Evolutionary conservation across 2,113 vertebrate species (phyloP), one percentile per base, ranked within the genome.

Genomic region (Xiphophorus maculatus): DNA sequence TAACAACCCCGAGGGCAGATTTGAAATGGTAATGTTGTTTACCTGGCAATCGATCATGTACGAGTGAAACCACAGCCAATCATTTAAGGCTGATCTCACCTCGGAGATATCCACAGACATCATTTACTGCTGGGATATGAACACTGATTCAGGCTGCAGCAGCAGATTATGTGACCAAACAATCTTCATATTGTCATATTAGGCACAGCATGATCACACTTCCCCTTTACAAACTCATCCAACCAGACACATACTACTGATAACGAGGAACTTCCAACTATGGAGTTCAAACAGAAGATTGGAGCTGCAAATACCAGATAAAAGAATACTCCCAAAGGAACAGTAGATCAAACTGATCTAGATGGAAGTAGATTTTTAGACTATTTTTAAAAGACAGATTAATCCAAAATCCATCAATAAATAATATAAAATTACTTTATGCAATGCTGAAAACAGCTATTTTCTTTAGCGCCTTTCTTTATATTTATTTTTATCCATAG

Each of bases 11-110:
- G 4, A 37, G 63, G 83, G 84, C 76, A 81, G 75, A 89, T 81
- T 79, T 79, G 73, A 89, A 92, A 75, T 74, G 82, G 60, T 80
- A 88, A 85, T 88, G 86, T 71, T 87, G 78, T 90, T 90, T 91
- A 89, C 75, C 72, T 84, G 69, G 74, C 73, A 82, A 90, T 87
- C 85, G 81, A 84, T 90, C 78, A 80, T 71, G 76, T 76, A 68
- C 42, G 73, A 84, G 67, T 25, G 35, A 40, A 73, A 74, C 63
- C 69, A 63, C 27, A 63, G 33, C 51, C 76, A 80, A 83, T 91
- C 81, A 75, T 82, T 79, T 69, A 33, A 37, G 71, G 66, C 74
- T 86, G 74, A 83, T 86, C 81, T 74, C 33, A 76, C 77, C 76
- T 76, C 60, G 37, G 87, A 84, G 76, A 78, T 61, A 72, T 62